phyloP scores from a whole-genome alignment of 2,113 vertebrate genomes.

The Callaeas wilsoni region DNA sequence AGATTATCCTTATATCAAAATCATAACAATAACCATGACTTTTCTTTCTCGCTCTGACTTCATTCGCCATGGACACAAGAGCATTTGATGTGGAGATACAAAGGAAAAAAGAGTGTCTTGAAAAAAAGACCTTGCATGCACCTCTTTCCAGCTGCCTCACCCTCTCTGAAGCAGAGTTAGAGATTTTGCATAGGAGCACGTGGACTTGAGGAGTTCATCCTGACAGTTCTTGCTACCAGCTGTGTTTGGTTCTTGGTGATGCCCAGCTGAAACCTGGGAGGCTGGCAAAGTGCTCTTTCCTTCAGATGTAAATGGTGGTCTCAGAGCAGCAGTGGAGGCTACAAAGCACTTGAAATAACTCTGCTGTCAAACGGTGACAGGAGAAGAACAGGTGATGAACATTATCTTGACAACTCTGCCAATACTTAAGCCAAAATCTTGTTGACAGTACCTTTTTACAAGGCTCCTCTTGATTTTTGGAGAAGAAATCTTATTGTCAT shows the following conservation, averaged over 20 bases:
- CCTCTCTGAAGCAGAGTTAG: neutral
- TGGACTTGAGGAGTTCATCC: neutral
- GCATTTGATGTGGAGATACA: neutral
- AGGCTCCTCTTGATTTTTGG: neutral
- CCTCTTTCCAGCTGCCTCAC: neutral
- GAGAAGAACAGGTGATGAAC: neutral
- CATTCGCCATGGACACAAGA: neutral
- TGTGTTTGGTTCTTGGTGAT: neutral
- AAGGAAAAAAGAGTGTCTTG: neutral
- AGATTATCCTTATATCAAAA: neutral
- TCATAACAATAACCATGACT: neutral
- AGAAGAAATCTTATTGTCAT: neutral
- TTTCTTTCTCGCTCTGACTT: neutral
- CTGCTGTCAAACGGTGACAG: neutral
- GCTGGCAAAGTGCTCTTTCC: neutral
- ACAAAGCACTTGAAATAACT: neutral
- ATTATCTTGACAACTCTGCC: conserved; percentile 21
- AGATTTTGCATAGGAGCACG: neutral
- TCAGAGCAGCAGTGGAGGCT: neutral
- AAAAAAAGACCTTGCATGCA: neutral
- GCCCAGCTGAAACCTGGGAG: accelerated
- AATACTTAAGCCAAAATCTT: neutral
- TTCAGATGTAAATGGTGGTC: neutral
- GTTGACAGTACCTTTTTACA: neutral
- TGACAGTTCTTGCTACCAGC: accelerated